Evolutionary conservation across 2,888 invertebrate species (phyloP), one percentile per base, ranked within the genome.

Genomic region (Odontothrips loti): DNA sequence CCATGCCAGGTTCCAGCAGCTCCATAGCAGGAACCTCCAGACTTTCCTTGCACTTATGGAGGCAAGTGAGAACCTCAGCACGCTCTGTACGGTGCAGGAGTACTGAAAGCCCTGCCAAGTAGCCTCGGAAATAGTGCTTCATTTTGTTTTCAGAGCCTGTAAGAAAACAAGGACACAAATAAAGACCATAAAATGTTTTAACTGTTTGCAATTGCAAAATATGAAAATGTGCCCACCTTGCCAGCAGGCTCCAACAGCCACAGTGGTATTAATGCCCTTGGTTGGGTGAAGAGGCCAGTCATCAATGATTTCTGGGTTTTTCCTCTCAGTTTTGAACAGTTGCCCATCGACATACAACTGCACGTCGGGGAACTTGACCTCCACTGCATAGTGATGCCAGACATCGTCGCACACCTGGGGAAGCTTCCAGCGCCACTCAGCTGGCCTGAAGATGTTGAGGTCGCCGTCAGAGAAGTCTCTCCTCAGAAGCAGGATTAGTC

Each of bases 241-340:
- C 96, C 97, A 99, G 89, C 99, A 99, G 47, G 98, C 99, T 1
- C 99, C 99, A 0, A 99, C 94, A 0, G 95, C 94, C 78, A 99
- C 89, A 10, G 96, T 97, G 12, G 98, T 99, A 87, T 96, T 96
- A 84, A 96, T 92, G 0, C 95, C 96, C 85, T 96, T 96, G 0
- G 98, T 96, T 12, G 97, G 96, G 87, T 99, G 99, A 79, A 99
- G 90, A 0, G 99, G 98, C 98, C 98, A 99, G 89, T 99, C 99
- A 87, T 99, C 99, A 86, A 99, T 96, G 80, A 99, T 96, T 88
- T 99, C 98, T 0, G 98, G 97, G 84, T 96, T 97, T 86, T 93
- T 93, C 86, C 94, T 91, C 85, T 91, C 92, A 80, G 89, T 88
- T 82, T 90, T 89, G 84, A 91, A 92, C 79, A 92, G 89, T 85